phyloP scores from a whole-genome alignment of 1,140 invertebrate species.

The Zaprionus inermis region DNA sequence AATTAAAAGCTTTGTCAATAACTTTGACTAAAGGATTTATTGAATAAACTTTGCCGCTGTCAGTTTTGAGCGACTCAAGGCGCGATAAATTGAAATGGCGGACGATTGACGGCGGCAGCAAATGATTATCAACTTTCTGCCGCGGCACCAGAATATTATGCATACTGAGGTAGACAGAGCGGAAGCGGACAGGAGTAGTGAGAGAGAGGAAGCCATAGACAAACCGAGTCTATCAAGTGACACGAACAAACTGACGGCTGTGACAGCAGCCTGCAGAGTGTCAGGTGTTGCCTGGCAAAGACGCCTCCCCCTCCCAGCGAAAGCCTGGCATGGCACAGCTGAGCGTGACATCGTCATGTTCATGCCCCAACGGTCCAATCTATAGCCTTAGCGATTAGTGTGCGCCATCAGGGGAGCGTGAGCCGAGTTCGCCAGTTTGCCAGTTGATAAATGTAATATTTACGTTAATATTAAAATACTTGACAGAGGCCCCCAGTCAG shows the following conservation, averaged over 20 bases:
- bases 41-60: slow-evolving; percentile 49
- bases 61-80: slow-evolving; percentile 28
- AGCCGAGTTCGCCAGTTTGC: slow-evolving; percentile 9
- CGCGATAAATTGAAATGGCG: slow-evolving; percentile 47
- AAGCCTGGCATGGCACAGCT: slow-evolving; percentile 22
- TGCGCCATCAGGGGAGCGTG: neutral
- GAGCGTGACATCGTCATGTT: slow-evolving; percentile 32
- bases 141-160: neutral
- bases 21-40: slow-evolving; percentile 51
- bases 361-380: slow-evolving; percentile 5
- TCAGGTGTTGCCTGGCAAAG: neutral
- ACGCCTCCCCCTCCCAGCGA: no score
- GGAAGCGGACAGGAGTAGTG: neutral
- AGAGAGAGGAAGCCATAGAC: neutral
- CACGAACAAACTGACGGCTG: slow-evolving; percentile 10
- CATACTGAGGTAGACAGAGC: slow-evolving; percentile 24
- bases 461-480: slow-evolving; percentile 58
- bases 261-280: slow-evolving; percentile 20
- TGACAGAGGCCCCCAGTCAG: slow-evolving; percentile 37
- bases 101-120: slow-evolving; percentile 21
- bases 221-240: slow-evolving; percentile 19
- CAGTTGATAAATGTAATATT: slow-evolving; percentile 59
- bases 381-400: slow-evolving; percentile 13
- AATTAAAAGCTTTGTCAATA: slow-evolving; percentile 61
- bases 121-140: slow-evolving; percentile 30